These are phyloP conservation scores for Acomys russatus DNA, from an alignment of 2,797 vertebrate species.

Conservation along the genomic window DNA sequence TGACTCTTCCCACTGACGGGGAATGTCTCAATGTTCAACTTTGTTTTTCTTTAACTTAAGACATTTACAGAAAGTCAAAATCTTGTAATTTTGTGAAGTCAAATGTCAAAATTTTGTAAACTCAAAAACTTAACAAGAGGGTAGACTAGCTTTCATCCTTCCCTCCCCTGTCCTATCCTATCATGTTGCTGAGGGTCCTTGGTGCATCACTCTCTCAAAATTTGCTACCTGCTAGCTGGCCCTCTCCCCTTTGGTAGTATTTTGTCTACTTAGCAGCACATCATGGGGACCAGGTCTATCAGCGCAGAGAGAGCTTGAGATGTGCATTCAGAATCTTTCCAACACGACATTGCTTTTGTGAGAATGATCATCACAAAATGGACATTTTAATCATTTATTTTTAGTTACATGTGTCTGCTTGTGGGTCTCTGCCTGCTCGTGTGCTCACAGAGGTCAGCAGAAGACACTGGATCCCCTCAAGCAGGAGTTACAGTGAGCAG, in stretches of 20 bases:
- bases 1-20: neutral
- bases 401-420: neutral
- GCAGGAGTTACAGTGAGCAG: neutral
- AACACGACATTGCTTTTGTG: neutral
- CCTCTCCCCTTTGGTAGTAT: neutral
- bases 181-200: neutral
- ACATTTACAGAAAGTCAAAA: slow-evolving; percentile 49
- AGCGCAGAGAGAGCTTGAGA: slow-evolving; percentile 6
- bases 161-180: neutral
- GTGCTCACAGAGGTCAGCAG: neutral
- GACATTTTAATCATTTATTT: neutral
- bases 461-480: neutral
- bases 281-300: neutral
- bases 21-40: neutral
- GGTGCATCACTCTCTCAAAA: neutral
- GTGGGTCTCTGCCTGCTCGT: neutral
- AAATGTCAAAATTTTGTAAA: no score
- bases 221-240: slow-evolving; percentile 12
- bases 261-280: slow-evolving; percentile 33
- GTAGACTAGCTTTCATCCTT: neutral
- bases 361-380: slow-evolving; percentile 28
- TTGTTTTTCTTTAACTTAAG: slow-evolving; percentile 57
- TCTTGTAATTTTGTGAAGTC: neutral
- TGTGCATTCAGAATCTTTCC: neutral
- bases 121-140: neutral